phyloP scores from a whole-genome alignment of 2,888 invertebrate genomes.

The Caenorhabditis angaria region DNA sequence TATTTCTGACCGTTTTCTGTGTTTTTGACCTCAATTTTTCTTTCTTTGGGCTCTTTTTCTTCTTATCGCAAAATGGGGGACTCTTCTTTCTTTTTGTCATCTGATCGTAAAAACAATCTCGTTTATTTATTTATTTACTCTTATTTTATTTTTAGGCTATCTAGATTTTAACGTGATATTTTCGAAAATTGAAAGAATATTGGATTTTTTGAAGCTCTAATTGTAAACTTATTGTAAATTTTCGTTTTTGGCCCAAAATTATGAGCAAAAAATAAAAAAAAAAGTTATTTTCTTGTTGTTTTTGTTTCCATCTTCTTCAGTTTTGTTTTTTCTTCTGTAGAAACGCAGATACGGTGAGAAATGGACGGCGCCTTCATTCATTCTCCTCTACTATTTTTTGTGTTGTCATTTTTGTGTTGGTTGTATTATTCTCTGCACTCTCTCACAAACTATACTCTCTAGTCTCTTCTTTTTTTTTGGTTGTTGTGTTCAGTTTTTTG shows the following conservation, averaged over 20 bases:
- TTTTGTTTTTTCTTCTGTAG: neutral
- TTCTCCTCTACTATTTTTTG: too few relatives aligned
- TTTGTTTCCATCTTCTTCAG: neutral
- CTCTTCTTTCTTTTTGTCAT: conserved; percentile 7
- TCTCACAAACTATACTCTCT: conserved; percentile 4
- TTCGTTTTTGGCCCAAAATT: neutral
- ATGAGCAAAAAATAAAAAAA: neutral
- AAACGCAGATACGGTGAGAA: conserved; percentile 1
- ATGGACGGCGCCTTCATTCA: conserved; percentile 4
- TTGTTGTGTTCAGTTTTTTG: neutral
- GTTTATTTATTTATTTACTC: too few relatives aligned
- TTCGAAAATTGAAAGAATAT: too few relatives aligned
- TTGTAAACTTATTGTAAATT: neutral
- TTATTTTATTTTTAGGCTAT: too few relatives aligned
- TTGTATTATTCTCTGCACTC: too few relatives aligned
- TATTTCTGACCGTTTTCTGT: neutral
- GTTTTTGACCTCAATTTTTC: neutral
- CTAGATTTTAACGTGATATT: too few relatives aligned
- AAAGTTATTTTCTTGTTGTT: neutral
- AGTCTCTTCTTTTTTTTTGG: neutral
- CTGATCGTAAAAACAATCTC: too few relatives aligned
- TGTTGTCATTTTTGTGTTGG: neutral
- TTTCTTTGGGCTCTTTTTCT: neutral
- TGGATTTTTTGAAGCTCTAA: neutral
- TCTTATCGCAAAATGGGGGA: neutral